Conservation (phyloP, 1,140 invertebrate genomes). For the Sitophilus oryzae region DNA sequence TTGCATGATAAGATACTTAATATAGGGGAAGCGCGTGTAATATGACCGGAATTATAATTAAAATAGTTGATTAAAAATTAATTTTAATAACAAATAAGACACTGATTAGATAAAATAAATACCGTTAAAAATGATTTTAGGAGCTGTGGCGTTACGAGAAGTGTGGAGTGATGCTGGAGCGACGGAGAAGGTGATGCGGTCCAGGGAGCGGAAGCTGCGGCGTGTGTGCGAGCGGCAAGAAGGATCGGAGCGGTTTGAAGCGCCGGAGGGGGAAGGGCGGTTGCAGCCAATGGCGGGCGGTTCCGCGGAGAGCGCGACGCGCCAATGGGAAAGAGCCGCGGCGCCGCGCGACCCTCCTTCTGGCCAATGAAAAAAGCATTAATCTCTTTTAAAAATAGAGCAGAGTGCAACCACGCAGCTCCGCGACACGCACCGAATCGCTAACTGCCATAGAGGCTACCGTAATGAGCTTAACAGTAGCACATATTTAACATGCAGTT, state of each 20-base stretch:
- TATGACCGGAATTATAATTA: background rate
- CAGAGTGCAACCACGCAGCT: slow-evolving; percentile 39
- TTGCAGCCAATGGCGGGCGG: slow-evolving; percentile 39
- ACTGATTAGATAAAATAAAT: background rate
- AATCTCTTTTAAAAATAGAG: slow-evolving; percentile 46
- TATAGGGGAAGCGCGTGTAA: background rate
- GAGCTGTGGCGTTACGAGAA: slow-evolving; percentile 14
- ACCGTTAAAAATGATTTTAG: too few species aligned
- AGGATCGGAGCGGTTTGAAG: slow-evolving; percentile 32
- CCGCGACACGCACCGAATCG: slow-evolving; percentile 38
- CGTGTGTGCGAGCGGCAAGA: slow-evolving; percentile 41
- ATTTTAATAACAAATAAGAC: background rate
- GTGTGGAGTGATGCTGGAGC: slow-evolving; percentile 31
- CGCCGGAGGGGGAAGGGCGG: slow-evolving; percentile 35
- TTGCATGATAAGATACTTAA: too few species aligned
- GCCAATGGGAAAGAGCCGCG: slow-evolving; percentile 36
- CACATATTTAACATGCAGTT: slow-evolving; percentile 47
- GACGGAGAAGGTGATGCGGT: slow-evolving; percentile 41
- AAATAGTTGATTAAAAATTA: slow-evolving; percentile 3
- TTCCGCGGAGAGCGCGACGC: slow-evolving; percentile 27
- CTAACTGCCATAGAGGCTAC: slow-evolving; percentile 37
- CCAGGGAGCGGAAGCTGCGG: slow-evolving; percentile 42
- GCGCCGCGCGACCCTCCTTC: slow-evolving; percentile 37
- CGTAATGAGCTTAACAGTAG: slow-evolving; percentile 44
- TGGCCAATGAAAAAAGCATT: slow-evolving; percentile 47